Percentiles rank a stretch among this genome's conserved stretches.
Evolutionary conservation across 2,797 vertebrate genomes (phyloP).

Genomic region (Ptychadena robeensis): DNA sequence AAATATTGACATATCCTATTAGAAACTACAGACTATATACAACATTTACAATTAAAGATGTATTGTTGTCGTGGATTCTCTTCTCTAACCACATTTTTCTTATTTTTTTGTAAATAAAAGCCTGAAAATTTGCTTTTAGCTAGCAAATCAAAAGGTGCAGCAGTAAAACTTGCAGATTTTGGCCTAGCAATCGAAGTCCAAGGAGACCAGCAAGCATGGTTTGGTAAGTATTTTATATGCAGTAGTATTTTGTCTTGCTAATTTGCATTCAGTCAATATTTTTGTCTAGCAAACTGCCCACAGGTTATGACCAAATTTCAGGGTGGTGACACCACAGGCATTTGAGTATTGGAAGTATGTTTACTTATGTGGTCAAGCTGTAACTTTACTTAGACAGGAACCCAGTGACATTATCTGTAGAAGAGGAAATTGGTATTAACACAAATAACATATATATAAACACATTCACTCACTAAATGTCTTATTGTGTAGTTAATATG

Average conservation of each 20-base stretch:
- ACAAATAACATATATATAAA: not conserved
- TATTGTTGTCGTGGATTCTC: not conserved
- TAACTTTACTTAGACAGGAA: not conserved
- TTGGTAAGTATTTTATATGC: conserved; percentile 80
- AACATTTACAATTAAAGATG: not conserved
- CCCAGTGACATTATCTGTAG: not conserved
- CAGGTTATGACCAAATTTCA: not conserved
- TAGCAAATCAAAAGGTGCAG: conserved; percentile 96
- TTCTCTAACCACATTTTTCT: not conserved
- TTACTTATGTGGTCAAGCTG: not conserved
- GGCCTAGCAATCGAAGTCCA: conserved; percentile 96
- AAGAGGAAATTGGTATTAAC: not conserved
- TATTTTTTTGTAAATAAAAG: conserved; percentile 66
- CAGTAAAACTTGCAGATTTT: conserved; percentile 96
- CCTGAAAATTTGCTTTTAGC: conserved; percentile 97
- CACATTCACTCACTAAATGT: no score
- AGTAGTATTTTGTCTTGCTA: not conserved
- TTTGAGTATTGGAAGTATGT: not conserved
- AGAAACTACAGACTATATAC: not conserved
- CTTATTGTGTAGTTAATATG: no score
- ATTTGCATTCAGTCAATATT: not conserved
- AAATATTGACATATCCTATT: not conserved
- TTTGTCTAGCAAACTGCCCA: not conserved
- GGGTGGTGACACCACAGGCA: not conserved
- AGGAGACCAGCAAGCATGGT: conserved; percentile 97